Evolutionary conservation across 2,888 invertebrate genomes (phyloP).

Genomic region (Drosophila glabriapex): DNA sequence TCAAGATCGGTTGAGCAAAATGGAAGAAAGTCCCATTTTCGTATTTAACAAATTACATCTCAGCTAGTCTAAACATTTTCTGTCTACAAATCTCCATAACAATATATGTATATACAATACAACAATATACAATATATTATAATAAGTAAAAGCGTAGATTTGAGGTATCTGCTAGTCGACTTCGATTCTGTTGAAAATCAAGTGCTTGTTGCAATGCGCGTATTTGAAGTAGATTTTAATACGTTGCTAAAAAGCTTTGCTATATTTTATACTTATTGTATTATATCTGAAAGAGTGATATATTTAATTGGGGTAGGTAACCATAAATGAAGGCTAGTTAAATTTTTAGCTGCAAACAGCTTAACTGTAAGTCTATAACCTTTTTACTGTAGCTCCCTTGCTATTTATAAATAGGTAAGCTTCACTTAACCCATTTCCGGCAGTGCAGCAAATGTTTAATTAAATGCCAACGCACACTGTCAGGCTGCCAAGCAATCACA

Average conservation of each 20-base stretch:
- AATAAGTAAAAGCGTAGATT: background rate
- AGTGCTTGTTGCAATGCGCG: background rate
- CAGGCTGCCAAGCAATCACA: background rate
- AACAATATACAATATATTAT: too few relatives aligned
- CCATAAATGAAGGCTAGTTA: background rate
- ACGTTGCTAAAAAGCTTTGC: background rate
- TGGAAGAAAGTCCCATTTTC: background rate
- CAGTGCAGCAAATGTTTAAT: constrained; percentile 67
- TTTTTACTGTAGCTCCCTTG: background rate
- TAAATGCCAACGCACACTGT: constrained; percentile 54
- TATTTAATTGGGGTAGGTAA: background rate
- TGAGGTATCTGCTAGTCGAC: background rate
- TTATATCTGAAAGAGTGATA: too few relatives aligned
- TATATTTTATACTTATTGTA: background rate
- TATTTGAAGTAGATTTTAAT: background rate
- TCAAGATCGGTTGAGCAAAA: background rate
- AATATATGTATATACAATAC: too few relatives aligned
- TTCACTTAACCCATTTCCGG: constrained; percentile 69
- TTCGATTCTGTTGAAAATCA: background rate
- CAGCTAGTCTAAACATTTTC: background rate
- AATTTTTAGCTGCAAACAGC: background rate
- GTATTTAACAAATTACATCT: accelerated
- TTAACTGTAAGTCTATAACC: background rate
- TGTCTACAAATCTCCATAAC: background rate
- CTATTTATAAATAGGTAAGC: constrained; percentile 35